phyloP scores from a whole-genome alignment of 2,797 vertebrate genomes.

The Galaxias olidus region DNA sequence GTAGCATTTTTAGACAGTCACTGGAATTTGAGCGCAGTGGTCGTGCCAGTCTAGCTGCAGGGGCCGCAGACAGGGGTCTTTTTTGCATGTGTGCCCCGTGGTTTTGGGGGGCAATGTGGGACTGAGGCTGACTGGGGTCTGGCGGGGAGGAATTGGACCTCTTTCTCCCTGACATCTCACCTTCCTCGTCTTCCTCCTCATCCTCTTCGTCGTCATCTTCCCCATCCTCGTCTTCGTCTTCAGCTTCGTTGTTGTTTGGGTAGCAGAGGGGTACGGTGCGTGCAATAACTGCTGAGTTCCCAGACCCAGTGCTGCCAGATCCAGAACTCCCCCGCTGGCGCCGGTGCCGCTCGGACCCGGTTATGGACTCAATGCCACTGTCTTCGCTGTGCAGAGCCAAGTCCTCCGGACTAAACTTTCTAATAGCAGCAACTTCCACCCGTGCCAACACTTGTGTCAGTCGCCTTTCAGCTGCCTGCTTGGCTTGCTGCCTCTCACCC shows the following conservation, averaged over 20 bases:
- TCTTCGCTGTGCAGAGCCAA: slow-evolving; percentile 88
- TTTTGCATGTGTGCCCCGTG: slow-evolving; percentile 31
- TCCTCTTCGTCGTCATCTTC: slow-evolving; percentile 41
- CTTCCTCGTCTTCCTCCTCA: slow-evolving; percentile 42
- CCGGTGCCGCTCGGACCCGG: slow-evolving; percentile 59
- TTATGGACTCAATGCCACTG: slow-evolving; percentile 89
- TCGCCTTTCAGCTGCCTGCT: slow-evolving; percentile 74
- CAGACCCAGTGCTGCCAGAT: slow-evolving; percentile 57
- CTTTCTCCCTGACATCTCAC: slow-evolving; percentile 51
- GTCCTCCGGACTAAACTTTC: slow-evolving; percentile 70
- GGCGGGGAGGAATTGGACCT: slow-evolving; percentile 69
- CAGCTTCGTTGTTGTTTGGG: slow-evolving; percentile 41
- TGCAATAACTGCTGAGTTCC: slow-evolving; percentile 25
- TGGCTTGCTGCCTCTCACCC: slow-evolving; percentile 75
- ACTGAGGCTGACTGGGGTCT: slow-evolving; percentile 48
- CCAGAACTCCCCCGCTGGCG: slow-evolving; percentile 61
- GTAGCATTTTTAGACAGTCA: slow-evolving; percentile 65
- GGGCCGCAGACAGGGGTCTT: slow-evolving; percentile 46
- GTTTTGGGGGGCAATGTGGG: slow-evolving; percentile 53
- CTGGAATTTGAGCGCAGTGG: slow-evolving; percentile 70
- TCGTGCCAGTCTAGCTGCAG: slow-evolving; percentile 40
- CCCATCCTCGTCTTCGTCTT: slow-evolving; percentile 40
- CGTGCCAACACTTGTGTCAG: slow-evolving; percentile 70
- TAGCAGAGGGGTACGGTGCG: slow-evolving; percentile 30
- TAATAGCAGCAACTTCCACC: slow-evolving; percentile 75